These are phyloP conservation scores for Aurelia sp. DNA, from an alignment of 30 jellyfish, hydroid and myxozoan genomes.

Conservation along the genomic window DNA sequence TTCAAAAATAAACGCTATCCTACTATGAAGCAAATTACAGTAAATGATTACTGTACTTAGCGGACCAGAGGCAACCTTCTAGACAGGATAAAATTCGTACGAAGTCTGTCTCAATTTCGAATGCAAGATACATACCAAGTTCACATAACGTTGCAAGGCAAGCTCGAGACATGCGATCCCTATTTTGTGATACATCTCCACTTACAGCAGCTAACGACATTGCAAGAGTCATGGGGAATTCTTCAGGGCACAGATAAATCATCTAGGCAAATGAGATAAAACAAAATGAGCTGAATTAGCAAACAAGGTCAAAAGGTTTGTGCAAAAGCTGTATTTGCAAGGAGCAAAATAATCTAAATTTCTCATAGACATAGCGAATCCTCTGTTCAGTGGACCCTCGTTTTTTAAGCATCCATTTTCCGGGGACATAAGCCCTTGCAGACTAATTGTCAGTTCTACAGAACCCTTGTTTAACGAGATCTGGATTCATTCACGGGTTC, in stretches of 20 bases:
- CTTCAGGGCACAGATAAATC: conserved; percentile 81
- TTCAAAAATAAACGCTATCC: not conserved
- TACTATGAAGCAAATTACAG: too few species aligned
- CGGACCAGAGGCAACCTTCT: too few species aligned
- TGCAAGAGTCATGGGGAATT: conserved; percentile 91
- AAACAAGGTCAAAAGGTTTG: not conserved
- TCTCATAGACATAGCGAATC: not conserved
- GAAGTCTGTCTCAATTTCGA: too few species aligned
- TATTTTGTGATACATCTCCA: conserved; percentile 86
- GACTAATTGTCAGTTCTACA: too few species aligned
- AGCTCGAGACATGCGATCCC: conserved; percentile 96
- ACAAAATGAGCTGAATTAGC: not conserved
- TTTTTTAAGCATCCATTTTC: too few species aligned
- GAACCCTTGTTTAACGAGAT: too few species aligned
- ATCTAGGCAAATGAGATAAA: conserved; percentile 44
- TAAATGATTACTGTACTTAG: not conserved
- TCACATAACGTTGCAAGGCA: conserved; percentile 97
- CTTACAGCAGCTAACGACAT: conserved; percentile 94
- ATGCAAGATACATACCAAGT: conserved; percentile 63
- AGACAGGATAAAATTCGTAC: too few species aligned
- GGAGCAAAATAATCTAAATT: not conserved
- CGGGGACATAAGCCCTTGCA: too few species aligned
- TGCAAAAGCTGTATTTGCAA: too few species aligned
- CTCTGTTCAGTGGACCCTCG: too few species aligned
- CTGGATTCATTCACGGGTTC: too few species aligned